Percentiles rank a stretch among this genome's conserved stretches.
phyloP scores from a whole-genome alignment of 2,113 vertebrate genomes.

The Aythya baeri region DNA sequence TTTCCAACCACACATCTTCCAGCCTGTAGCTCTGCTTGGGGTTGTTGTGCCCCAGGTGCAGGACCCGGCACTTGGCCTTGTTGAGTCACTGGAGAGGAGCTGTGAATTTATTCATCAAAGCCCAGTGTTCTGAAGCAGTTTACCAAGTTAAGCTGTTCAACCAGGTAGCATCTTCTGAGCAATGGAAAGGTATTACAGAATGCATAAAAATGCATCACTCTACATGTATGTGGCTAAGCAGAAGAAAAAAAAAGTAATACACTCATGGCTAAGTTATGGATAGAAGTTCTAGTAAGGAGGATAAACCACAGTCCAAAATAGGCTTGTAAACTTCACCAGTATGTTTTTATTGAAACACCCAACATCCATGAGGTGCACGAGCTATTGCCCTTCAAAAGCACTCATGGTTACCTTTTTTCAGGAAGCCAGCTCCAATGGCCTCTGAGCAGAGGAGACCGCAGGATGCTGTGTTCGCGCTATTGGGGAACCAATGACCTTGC shows the following conservation, averaged over 20 bases:
- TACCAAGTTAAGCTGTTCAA: neutral
- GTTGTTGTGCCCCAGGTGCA: too few relatives aligned
- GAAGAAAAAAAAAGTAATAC: neutral
- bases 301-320: neutral
- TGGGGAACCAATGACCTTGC: neutral
- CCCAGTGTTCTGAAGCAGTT: neutral
- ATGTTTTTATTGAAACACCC: neutral
- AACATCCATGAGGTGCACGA: neutral
- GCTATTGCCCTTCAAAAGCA: neutral
- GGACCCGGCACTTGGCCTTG: too few relatives aligned
- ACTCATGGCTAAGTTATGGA: neutral
- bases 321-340: rapidly evolving
- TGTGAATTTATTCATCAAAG: neutral
- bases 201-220: neutral
- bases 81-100: neutral
- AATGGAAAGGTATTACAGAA: neutral
- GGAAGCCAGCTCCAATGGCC: neutral
- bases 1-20: too few relatives aligned
- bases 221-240: neutral
- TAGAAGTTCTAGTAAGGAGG: neutral
- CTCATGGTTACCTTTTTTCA: neutral
- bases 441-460: neutral
- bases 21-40: too few relatives aligned
- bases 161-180: neutral
- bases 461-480: neutral